phyloP scores from a whole-genome alignment of 2,113 vertebrate species.

The Percina caprodes region DNA sequence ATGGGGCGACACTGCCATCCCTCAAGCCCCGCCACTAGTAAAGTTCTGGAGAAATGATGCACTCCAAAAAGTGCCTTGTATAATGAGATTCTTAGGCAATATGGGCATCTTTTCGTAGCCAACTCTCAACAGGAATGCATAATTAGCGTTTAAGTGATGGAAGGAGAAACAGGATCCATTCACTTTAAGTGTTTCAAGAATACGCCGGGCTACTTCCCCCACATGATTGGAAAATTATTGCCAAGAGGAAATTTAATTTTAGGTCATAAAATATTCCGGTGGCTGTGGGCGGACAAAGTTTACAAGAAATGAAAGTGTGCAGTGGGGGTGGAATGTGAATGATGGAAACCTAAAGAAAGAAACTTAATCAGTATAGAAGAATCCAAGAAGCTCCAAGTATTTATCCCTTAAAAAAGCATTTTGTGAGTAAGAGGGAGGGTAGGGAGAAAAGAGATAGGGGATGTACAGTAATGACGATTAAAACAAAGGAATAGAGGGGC shows the following conservation, averaged over 20 bases:
- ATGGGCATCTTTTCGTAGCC: not conserved
- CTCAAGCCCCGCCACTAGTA: not conserved
- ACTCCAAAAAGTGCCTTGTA: not conserved
- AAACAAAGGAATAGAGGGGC: slow-evolving; percentile 10
- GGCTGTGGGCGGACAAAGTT: slow-evolving; percentile 55
- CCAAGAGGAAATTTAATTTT: slow-evolving; percentile 63
- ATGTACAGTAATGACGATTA: not conserved
- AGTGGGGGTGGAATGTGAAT: slow-evolving; percentile 42
- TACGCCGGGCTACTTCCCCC: not conserved
- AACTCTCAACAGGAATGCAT: slow-evolving; percentile 3
- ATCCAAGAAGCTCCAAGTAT: slow-evolving; percentile 18
- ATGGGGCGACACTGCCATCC: not conserved
- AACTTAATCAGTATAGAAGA: slow-evolving; percentile 47
- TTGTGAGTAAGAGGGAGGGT: slow-evolving; percentile 18
- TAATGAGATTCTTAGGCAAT: not conserved
- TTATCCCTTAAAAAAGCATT: slow-evolving; percentile 23
- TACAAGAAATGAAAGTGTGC: slow-evolving; percentile 52
- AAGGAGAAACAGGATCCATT: slow-evolving; percentile 34
- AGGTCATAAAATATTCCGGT: slow-evolving; percentile 53
- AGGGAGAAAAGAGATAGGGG: not conserved
- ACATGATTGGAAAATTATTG: slow-evolving; percentile 45
- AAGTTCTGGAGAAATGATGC: not conserved
- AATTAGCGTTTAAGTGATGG: slow-evolving; percentile 26
- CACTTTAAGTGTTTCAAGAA: slow-evolving; percentile 19
- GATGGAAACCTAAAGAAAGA: slow-evolving; percentile 52